Percentiles rank a stretch among this genome's conserved stretches.
Evolutionary conservation across 2,888 invertebrate genomes (phyloP).

Genomic region (Didymodactylos carnosus): DNA sequence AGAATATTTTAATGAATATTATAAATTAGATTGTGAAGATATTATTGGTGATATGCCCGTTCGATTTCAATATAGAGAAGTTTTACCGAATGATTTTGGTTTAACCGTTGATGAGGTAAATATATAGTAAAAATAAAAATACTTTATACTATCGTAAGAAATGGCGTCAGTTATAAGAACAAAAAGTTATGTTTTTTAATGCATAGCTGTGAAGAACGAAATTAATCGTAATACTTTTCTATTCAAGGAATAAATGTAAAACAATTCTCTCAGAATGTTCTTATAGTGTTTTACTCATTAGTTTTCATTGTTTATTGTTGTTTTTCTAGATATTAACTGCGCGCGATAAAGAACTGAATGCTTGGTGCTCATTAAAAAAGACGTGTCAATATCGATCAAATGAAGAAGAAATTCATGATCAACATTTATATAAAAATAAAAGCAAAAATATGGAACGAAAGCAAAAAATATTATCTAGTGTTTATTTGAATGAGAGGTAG

Average conservation of each 20-base stretch:
- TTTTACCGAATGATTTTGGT: conserved; percentile 58
- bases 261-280: too few relatives aligned
- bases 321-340: conserved; percentile 58
- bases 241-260: too few relatives aligned
- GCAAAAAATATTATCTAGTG: conserved; percentile 46
- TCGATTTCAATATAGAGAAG: conserved; percentile 69
- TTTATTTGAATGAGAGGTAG: conserved; percentile 11
- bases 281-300: not conserved
- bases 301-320: not conserved
- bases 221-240: too few relatives aligned
- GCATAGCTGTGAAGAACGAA: too few relatives aligned
- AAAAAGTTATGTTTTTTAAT: too few relatives aligned
- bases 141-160: not conserved
- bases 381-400: conserved; percentile 49
- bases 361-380: conserved; percentile 79
- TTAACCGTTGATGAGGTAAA: conserved; percentile 65
- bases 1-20: conserved; percentile 80
- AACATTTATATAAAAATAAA: conserved; percentile 52
- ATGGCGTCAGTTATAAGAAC: too few relatives aligned
- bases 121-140: not conserved
- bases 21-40: conserved; percentile 81
- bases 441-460: conserved; percentile 43
- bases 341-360: conserved; percentile 75
- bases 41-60: conserved; percentile 68
- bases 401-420: conserved; percentile 57